Evolutionary conservation across 1,140 invertebrate species (phyloP).

Genomic region (Battus philenor): DNA sequence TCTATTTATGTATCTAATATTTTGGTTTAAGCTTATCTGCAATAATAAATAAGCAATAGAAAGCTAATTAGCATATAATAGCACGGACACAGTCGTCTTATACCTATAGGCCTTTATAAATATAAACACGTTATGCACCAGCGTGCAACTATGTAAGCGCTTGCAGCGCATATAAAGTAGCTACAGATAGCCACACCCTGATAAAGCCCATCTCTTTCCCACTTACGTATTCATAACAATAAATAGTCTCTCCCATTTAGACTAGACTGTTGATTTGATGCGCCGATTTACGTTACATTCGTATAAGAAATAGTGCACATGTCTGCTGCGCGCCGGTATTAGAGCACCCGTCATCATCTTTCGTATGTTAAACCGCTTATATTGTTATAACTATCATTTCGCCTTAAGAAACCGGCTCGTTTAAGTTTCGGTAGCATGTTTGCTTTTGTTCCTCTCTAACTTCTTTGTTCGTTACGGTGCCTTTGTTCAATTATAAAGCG

Average conservation of each 20-base stretch:
- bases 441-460: slow-evolving; percentile 69
- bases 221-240: slow-evolving; percentile 32
- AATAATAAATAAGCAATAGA: slow-evolving; percentile 35
- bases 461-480: slow-evolving; percentile 64
- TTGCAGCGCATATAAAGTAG: slow-evolving; percentile 57
- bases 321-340: background rate
- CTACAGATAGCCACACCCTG: slow-evolving; percentile 66
- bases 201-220: slow-evolving; percentile 50
- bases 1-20: slow-evolving; percentile 16
- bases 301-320: slow-evolving; percentile 18
- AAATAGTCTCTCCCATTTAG: slow-evolving; percentile 35
- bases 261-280: slow-evolving; percentile 41
- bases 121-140: slow-evolving; percentile 41
- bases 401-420: slow-evolving; percentile 58
- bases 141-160: slow-evolving; percentile 50
- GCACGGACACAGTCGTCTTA: slow-evolving; percentile 36
- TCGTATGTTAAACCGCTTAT: slow-evolving; percentile 44
- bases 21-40: slow-evolving; percentile 32
- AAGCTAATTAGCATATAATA: slow-evolving; percentile 59
- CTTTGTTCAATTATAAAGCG: slow-evolving; percentile 58
- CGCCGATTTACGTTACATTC: slow-evolving; percentile 32
- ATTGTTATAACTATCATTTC: slow-evolving; percentile 64
- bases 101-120: slow-evolving; percentile 29
- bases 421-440: slow-evolving; percentile 51
- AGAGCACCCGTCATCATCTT: slow-evolving; percentile 26